A percentile compares a stretch with the other conserved stretches of the same genome.
Conservation (phyloP, 1,140 invertebrate species). For the Aphis gossypii region DNA sequence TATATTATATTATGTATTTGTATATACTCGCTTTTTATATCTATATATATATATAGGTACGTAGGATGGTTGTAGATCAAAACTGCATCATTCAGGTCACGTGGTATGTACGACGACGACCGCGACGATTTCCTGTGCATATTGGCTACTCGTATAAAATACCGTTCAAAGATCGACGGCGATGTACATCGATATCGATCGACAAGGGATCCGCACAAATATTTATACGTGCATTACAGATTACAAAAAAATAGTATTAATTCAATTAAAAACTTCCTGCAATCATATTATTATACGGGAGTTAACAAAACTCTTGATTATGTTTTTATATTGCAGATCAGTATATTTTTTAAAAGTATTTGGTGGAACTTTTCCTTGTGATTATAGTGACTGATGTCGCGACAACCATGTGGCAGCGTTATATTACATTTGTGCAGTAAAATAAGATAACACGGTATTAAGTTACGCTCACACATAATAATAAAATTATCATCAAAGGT, state of each 20-base stretch:
- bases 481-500: neutral
- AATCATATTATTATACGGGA: neutral
- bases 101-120: neutral
- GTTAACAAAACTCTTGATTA: neutral
- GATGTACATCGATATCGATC: neutral
- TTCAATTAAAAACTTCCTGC: neutral
- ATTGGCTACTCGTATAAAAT: neutral
- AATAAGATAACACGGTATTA: neutral
- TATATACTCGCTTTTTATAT: neutral
- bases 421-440: neutral
- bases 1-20: neutral
- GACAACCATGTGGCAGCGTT: neutral
- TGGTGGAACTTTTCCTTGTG: neutral
- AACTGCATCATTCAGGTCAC: slow-evolving; percentile 24
- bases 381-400: neutral
- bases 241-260: no score
- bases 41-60: no score
- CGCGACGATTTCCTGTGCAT: neutral
- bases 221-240: no score
- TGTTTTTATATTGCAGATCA: neutral
- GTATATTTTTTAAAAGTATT: neutral
- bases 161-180: neutral
- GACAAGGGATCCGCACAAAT: neutral
- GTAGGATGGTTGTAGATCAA: slow-evolving; percentile 8
- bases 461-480: neutral